phyloP scores from a whole-genome alignment of 37 sponge, comb jelly and placozoan genomes.

The Mnemiopsis leidyi region DNA sequence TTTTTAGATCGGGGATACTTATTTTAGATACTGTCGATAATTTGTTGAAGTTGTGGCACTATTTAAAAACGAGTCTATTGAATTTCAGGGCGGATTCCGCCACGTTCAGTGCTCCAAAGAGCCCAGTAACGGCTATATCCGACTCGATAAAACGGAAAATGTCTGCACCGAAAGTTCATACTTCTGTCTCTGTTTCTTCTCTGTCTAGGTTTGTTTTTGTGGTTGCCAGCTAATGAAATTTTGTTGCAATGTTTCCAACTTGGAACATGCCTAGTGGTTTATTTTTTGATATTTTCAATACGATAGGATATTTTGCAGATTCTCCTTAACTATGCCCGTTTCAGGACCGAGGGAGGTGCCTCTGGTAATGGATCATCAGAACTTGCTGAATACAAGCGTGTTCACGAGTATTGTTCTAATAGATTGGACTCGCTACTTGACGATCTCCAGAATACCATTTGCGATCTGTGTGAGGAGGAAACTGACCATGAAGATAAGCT shows the following conservation, averaged over 20 bases:
- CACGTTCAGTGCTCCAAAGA: background rate
- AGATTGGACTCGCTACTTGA: conserved; percentile 33
- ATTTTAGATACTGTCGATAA: no score
- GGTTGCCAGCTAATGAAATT: background rate
- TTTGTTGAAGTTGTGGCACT: background rate
- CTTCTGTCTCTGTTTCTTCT: background rate
- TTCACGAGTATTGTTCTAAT: background rate
- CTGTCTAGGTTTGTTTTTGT: background rate
- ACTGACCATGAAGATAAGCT: conserved; percentile 38
- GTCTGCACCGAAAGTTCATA: background rate
- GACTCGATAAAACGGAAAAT: conserved; percentile 27
- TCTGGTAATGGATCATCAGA: no score
- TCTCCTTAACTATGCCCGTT: no score
- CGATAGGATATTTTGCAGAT: no score
- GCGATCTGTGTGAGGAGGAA: conserved; percentile 20
- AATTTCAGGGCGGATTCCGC: conserved; percentile 3
- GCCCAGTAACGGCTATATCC: conserved; percentile 2
- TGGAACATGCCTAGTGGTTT: background rate
- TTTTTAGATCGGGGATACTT: no score
- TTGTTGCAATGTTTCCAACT: no score
- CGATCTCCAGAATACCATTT: conserved; percentile 15
- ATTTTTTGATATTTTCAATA: background rate
- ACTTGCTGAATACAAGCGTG: background rate
- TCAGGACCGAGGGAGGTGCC: no score
- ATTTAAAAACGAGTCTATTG: background rate